phyloP scores from a whole-genome alignment of 1,140 invertebrate species.

The Pogonomyrmex californicus region DNA sequence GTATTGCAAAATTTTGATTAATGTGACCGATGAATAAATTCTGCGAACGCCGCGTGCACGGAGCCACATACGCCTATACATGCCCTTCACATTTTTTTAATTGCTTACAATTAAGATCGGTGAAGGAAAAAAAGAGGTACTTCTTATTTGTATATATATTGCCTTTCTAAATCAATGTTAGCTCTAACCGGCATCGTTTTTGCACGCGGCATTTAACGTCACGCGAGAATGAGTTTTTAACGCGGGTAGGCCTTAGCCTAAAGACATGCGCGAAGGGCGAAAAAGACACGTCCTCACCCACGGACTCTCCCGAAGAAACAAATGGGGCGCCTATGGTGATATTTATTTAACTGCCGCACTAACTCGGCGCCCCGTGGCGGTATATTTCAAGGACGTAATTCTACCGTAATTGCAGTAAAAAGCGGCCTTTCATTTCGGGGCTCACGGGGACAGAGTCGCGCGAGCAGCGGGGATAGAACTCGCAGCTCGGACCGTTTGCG shows the following conservation, averaged over 20 bases:
- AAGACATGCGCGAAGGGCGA: slow-evolving; percentile 73
- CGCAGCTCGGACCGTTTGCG: not conserved
- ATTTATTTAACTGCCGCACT: slow-evolving; percentile 82
- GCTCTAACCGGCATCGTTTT: not conserved
- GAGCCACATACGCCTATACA: not conserved
- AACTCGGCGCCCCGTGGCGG: slow-evolving; percentile 79
- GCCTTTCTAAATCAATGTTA: slow-evolving; percentile 5
- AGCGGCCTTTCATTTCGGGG: slow-evolving; percentile 79
- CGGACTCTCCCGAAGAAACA: slow-evolving; percentile 75
- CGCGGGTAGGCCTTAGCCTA: not conserved
- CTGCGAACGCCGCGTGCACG: too few species aligned
- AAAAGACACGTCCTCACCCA: slow-evolving; percentile 65
- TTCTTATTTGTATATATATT: not conserved
- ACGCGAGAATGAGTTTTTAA: slow-evolving; percentile 21
- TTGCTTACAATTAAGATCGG: not conserved
- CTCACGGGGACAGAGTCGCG: slow-evolving; percentile 60
- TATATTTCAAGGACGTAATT: slow-evolving; percentile 80
- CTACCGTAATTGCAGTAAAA: slow-evolving; percentile 82
- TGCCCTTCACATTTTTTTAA: not conserved
- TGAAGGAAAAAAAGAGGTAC: not conserved
- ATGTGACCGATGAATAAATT: slow-evolving; percentile 26
- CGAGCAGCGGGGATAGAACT: slow-evolving; percentile 41
- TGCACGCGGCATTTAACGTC: not conserved
- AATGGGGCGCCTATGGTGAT: slow-evolving; percentile 76
- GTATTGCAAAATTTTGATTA: slow-evolving; percentile 45